These are phyloP conservation scores for Zaprionus africanus DNA, from an alignment of 1,140 invertebrate genomes.

Conservation along the genomic window DNA sequence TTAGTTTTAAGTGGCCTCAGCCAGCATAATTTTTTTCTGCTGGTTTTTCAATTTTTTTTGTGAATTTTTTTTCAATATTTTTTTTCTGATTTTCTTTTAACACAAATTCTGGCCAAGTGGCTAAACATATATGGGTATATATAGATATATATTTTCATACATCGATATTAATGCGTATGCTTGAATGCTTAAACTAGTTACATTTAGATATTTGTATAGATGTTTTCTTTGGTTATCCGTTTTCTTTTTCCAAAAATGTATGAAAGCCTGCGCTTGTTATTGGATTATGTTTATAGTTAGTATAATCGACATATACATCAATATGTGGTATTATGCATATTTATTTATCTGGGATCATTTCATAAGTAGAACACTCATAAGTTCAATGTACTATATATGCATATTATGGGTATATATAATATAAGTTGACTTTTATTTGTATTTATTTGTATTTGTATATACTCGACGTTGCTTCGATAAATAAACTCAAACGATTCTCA, in stretches of 20 bases:
- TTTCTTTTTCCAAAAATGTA: slow-evolving; percentile 73
- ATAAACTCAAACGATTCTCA: slow-evolving; percentile 39
- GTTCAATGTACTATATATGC: slow-evolving; percentile 39
- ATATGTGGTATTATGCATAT: slow-evolving; percentile 37
- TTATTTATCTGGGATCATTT: slow-evolving; percentile 37
- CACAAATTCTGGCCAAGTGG: slow-evolving; percentile 71
- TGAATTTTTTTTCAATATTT: slow-evolving; percentile 5
- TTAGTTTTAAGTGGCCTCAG: slow-evolving; percentile 72
- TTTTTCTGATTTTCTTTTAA: slow-evolving; percentile 50
- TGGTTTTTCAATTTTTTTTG: slow-evolving; percentile 71
- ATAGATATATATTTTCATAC: slow-evolving; percentile 51
- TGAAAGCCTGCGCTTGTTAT: slow-evolving; percentile 73
- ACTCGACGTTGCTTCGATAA: slow-evolving; percentile 32
- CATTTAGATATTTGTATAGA: slow-evolving; percentile 35
- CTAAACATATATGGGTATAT: slow-evolving; percentile 54
- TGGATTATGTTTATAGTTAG: slow-evolving; percentile 39
- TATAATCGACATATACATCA: slow-evolving; percentile 38
- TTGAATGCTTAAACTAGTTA: slow-evolving; percentile 59
- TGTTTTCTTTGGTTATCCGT: slow-evolving; percentile 14
- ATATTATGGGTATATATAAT: slow-evolving; percentile 12
- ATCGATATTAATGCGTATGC: slow-evolving; percentile 54
- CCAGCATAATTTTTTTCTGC: slow-evolving; percentile 80
- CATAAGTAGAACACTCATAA: slow-evolving; percentile 38
- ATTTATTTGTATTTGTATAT: slow-evolving; percentile 82
- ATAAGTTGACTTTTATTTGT: slow-evolving; percentile 38